Evolutionary conservation across 2,888 invertebrate species (phyloP), one percentile per base, ranked within the genome.

Genomic region (Sphaeridia pumilis): DNA sequence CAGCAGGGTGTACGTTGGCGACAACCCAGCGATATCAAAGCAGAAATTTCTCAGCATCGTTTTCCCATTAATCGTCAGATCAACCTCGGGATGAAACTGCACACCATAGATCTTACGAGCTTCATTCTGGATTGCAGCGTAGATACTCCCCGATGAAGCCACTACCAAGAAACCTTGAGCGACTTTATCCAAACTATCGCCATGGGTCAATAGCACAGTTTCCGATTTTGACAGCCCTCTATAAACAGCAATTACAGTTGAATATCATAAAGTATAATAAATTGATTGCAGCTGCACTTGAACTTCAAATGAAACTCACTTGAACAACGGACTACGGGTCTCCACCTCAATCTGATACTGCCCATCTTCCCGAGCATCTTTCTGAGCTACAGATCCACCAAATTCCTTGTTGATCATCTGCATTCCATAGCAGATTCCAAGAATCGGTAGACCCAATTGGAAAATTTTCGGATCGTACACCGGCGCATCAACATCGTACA

Each of bases 51-150:
- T 82, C 67, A 98, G 73, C 82, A 99, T 97, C 67, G 80, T 77
- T 71, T 83, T 83, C 57, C 95, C 95, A 69, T 90, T 84, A 14
- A 81, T 78, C 0, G 95, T 93, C 67, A 98, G 80, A 71, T 97
- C 95, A 63, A 98, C 88, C 77, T 98, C 97, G 0, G 97, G 98
- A 72, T 98, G 98, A 73, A 98, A 98, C 75, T 98, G 98, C 58
- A 98, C 86, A 26, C 97, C 98, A 69, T 92, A 95, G 54, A 94
- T 78, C 50, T 85, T 80, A 71, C 84, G 76, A 69, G 86, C 84
- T 68, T 94, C 93, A 74, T 89, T 88, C 67, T 86, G 85, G 67
- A 98, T 87, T 52, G 87, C 95, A 12, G 88, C 84, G 63, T 89
- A 79, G 69, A 88, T 80, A 63, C 83, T 81, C 67, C 81, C 82